A percentile compares a stretch with the other conserved stretches of the same genome.
Evolutionary conservation across 2,113 vertebrate species (phyloP).

Genomic region (Callorhinus ursinus): DNA sequence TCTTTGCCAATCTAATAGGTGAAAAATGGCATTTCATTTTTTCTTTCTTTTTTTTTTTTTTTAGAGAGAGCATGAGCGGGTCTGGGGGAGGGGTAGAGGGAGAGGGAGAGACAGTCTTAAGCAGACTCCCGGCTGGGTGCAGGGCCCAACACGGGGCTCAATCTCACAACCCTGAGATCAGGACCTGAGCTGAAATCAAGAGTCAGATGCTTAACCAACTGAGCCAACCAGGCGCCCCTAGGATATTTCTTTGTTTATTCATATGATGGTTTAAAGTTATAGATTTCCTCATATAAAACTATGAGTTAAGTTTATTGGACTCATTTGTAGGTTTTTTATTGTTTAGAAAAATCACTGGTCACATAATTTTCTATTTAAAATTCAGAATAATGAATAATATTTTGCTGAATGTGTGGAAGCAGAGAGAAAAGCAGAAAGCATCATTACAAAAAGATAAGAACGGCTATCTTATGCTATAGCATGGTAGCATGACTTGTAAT

Average conservation of each 20-base stretch:
- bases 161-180: not conserved
- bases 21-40: not conserved
- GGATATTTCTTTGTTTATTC: not conserved
- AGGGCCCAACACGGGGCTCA: not conserved
- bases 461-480: not conserved
- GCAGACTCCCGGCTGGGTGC: not conserved
- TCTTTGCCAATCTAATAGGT: constrained; percentile 6
- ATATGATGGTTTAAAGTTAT: constrained; percentile 15
- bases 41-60: not conserved
- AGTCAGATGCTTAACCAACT: not conserved
- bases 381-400: not conserved
- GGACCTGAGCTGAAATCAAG: not conserved
- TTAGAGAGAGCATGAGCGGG: not conserved
- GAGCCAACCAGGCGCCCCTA: not conserved
- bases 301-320: constrained; percentile 1
- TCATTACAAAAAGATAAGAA: not conserved
- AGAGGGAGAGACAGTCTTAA: not conserved
- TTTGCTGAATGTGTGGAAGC: not conserved
- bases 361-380: constrained; percentile 3
- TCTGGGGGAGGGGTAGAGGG: not conserved
- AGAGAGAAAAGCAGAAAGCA: not conserved
- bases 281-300: not conserved
- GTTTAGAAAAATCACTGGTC: not conserved
- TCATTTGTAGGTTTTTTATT: not conserved
- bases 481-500: not conserved